Percentiles rank a stretch among this genome's conserved stretches.
phyloP scores from a whole-genome alignment of 2,797 vertebrate genomes.

The Lycodopsis pacificus region DNA sequence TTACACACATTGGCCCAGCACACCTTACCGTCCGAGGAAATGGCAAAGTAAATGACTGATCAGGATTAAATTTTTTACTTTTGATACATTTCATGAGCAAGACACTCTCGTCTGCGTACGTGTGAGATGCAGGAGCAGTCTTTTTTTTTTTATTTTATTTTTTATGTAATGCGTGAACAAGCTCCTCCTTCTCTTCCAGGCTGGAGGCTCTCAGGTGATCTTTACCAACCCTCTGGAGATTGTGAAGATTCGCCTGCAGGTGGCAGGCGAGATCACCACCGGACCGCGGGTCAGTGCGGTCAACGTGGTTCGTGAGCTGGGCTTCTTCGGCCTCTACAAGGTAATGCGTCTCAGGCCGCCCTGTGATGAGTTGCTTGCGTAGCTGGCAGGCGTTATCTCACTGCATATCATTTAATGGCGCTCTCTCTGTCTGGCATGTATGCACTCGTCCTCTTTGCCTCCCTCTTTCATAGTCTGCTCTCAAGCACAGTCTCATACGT shows the following conservation, averaged over 20 bases:
- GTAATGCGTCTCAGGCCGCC: slow-evolving; percentile 69
- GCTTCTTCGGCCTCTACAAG: slow-evolving; percentile 98
- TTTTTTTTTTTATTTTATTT: background rate
- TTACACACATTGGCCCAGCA: slow-evolving; percentile 56
- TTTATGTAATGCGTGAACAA: background rate
- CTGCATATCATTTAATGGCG: background rate
- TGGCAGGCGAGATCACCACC: slow-evolving; percentile 98
- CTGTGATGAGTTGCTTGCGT: background rate
- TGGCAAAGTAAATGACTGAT: slow-evolving; percentile 49
- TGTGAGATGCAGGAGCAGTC: slow-evolving; percentile 27
- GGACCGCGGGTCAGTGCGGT: slow-evolving; percentile 96
- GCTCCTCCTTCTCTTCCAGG: slow-evolving; percentile 79
- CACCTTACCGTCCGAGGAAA: slow-evolving; percentile 39
- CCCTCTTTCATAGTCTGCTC: background rate
- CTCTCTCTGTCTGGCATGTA: background rate
- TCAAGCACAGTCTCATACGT: slow-evolving; percentile 7
- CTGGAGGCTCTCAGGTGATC: slow-evolving; percentile 97
- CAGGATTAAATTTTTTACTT: slow-evolving; percentile 38
- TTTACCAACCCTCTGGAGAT: slow-evolving; percentile 99
- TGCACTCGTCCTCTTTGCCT: background rate
- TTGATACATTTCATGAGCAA: slow-evolving; percentile 20
- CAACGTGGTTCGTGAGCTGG: slow-evolving; percentile 93
- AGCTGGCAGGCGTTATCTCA: background rate
- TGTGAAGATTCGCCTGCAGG: slow-evolving; percentile 98
- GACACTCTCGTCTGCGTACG: slow-evolving; percentile 27